Evolutionary conservation across 2,113 vertebrate species (phyloP), one percentile per base, ranked within the genome.

Genomic region (Scatophagus argus): DNA sequence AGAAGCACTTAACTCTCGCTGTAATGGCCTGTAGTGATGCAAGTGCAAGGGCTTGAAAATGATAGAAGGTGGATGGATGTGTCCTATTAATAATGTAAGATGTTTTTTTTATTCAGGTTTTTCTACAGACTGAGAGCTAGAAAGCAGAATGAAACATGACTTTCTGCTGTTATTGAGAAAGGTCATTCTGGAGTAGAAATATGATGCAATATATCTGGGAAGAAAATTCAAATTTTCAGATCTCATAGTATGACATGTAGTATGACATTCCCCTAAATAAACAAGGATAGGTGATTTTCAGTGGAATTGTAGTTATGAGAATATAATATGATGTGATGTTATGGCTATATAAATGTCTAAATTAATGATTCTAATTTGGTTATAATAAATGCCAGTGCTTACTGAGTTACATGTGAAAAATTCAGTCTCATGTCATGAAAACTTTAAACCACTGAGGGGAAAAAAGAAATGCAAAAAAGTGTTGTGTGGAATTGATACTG

Each of bases 31-130:
- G 62, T 83, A 81, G 82, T 89, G 87, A 89, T 91, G 72, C 79
- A 38, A 88, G 81, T 80, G 77, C 51, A 63, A 77, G 61, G 55
- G 58, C 84, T 88, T 1, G 80, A 86, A 82, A 79, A 84, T 77
- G 80, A 84, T 68, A 80, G 73, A 82, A 70, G 84, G 74, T 81
- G 76, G 82, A 87, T 71, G 64, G 64, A 86, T 84, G 81, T 80
- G 65, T 79, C 75, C 71, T 52, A 63, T 93, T 82, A 93, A 91
- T 92, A 94, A 93, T 91, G 86, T 25, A 92, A 71, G 56, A 83
- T 56, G 66, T 44, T 32, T 56, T 83, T 78, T 69, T 83, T 78
- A 81, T 73, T 87, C 83, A 75, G 41, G 39, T 72, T 83, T 85
- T 75, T 67, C 52, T 79, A 10, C 52, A 39, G 39, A 61, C 6